phyloP scores from a whole-genome alignment of 2,888 invertebrate genomes.

The Sinelater perroti region DNA sequence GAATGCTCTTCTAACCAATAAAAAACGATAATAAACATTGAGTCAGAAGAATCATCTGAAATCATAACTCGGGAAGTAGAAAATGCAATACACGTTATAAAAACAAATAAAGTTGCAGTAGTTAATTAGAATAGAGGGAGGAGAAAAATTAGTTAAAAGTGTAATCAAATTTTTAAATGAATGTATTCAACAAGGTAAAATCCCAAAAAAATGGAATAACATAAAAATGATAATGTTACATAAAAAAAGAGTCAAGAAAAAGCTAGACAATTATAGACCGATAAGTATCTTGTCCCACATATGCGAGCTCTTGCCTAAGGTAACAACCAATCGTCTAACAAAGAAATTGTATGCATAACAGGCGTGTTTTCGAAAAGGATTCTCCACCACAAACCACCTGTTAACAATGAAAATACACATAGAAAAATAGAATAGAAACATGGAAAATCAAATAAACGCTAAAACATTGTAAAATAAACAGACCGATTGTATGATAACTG shows the following conservation, averaged over 20 bases:
- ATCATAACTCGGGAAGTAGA: slow-evolving; percentile 1
- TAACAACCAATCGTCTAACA: slow-evolving; percentile 2
- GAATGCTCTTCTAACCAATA: too few relatives aligned
- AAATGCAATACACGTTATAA: not conserved
- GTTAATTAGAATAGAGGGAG: not conserved
- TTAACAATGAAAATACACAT: not conserved
- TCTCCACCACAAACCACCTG: not conserved
- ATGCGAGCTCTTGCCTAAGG: not conserved
- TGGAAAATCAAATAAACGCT: too few relatives aligned
- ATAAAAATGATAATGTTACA: not conserved
- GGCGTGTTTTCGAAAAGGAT: not conserved
- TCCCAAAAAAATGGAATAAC: slow-evolving; percentile 7
- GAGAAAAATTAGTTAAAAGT: slow-evolving; percentile 1
- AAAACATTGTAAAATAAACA: too few relatives aligned
- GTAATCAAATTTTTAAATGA: not conserved
- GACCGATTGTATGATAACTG: too few relatives aligned
- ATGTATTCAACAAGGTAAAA: slow-evolving; percentile 3
- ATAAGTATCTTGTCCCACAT: not conserved
- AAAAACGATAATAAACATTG: slow-evolving; percentile 9
- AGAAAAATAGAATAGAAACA: not conserved
- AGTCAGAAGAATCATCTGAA: slow-evolving; percentile 2
- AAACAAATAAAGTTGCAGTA: slow-evolving; percentile 6
- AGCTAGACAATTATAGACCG: not conserved
- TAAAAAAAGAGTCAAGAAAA: not conserved
- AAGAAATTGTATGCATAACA: not conserved